A percentile compares a stretch with the other conserved stretches of the same genome.
Evolutionary conservation across 1,140 invertebrate species (phyloP).

Genomic region (Choristoneura fumiferana): DNA sequence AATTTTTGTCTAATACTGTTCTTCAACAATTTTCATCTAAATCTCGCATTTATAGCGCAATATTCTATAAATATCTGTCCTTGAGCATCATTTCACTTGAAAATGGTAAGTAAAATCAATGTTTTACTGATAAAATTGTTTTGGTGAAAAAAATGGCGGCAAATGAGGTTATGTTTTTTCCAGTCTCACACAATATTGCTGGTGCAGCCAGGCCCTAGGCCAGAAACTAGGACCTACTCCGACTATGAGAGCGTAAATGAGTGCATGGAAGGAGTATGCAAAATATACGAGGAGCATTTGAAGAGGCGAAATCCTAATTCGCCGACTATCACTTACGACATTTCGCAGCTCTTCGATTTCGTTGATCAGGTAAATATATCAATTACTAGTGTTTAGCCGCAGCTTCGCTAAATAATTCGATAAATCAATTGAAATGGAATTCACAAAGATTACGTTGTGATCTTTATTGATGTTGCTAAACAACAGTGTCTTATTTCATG

Average conservation of each 20-base stretch:
- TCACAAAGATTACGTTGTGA: too few relatives aligned
- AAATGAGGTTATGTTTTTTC: constrained; percentile 64
- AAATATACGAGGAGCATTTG: constrained; percentile 97
- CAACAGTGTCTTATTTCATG: too few relatives aligned
- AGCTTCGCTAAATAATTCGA: too few relatives aligned
- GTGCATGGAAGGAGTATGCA: constrained; percentile 97
- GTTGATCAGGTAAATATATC: constrained; percentile 87
- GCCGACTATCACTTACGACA: constrained; percentile 98
- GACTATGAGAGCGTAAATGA: constrained; percentile 98
- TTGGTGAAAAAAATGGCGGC: constrained; percentile 53
- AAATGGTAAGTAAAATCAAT: constrained; percentile 38
- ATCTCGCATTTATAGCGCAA: constrained; percentile 8
- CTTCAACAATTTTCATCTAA: neutral
- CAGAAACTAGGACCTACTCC: constrained; percentile 96
- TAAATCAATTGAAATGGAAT: too few relatives aligned
- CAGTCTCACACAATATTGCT: constrained; percentile 96
- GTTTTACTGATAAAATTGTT: constrained; percentile 1
- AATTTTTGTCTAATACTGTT: neutral
- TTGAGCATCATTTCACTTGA: constrained; percentile 3
- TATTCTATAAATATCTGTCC: constrained; percentile 19
- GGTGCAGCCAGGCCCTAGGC: constrained; percentile 93
- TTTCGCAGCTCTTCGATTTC: constrained; percentile 98
- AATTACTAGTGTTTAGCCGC: too few relatives aligned
- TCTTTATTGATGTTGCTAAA: too few relatives aligned
- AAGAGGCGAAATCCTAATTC: constrained; percentile 96